Percentiles rank a stretch among this genome's conserved stretches.
Evolutionary conservation across 2,888 invertebrate species (phyloP).

Genomic region (Electrophaes corylata): DNA sequence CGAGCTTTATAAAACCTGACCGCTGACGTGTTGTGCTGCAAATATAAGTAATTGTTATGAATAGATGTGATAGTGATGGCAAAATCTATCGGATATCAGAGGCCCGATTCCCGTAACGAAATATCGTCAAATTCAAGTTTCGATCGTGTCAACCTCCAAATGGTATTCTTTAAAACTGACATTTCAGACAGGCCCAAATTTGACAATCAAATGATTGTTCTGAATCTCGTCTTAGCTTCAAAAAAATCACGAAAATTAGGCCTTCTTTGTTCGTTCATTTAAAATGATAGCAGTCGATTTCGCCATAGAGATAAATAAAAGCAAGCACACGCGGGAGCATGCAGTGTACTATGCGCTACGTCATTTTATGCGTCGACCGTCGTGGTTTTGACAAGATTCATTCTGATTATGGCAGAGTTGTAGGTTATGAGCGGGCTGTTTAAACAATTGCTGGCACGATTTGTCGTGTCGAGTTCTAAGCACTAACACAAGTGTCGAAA

Average conservation of each 20-base stretch:
- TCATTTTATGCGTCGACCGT: background rate
- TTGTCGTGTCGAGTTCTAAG: constrained; percentile 49
- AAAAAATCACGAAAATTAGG: no score
- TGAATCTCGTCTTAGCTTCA: no score
- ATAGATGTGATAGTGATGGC: constrained; percentile 7
- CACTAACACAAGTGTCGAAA: constrained; percentile 55
- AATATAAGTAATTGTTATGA: constrained; percentile 8
- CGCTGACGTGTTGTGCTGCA: constrained; percentile 30
- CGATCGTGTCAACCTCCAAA: no score
- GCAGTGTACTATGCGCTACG: background rate
- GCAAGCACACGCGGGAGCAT: background rate
- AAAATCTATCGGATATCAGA: background rate
- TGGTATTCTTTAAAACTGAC: no score
- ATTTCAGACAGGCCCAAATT: no score
- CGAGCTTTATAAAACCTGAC: constrained; percentile 60
- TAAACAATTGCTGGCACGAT: constrained; percentile 49
- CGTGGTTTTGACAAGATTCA: constrained; percentile 17
- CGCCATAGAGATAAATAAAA: background rate
- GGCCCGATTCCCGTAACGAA: no score
- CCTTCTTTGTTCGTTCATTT: constrained; percentile 9
- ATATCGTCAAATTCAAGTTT: no score
- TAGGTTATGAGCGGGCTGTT: constrained; percentile 31
- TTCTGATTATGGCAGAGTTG: constrained; percentile 23
- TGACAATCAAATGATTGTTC: no score
- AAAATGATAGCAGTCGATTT: background rate